phyloP scores from a whole-genome alignment of 2,888 invertebrate species.

The Anoplius nigerrimus region DNA sequence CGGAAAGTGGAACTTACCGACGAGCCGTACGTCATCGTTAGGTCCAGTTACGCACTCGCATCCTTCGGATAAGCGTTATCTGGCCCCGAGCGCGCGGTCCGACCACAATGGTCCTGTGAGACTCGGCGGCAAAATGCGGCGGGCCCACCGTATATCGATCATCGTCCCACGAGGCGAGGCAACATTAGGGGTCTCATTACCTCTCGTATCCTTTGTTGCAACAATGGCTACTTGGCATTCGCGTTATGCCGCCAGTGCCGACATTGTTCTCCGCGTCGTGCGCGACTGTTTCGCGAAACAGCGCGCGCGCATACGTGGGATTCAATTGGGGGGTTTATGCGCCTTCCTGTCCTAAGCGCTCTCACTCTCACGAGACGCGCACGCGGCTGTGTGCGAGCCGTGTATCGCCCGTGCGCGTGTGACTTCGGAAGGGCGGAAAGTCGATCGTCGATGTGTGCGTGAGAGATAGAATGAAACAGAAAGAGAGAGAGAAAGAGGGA shows the following conservation, averaged over 20 bases:
- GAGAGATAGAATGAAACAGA: slow-evolving; percentile 13
- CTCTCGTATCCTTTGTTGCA: slow-evolving; percentile 41
- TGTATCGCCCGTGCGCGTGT: slow-evolving; percentile 6
- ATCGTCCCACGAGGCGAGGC: slow-evolving; percentile 33
- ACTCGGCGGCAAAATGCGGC: slow-evolving; percentile 10
- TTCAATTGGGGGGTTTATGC: slow-evolving; percentile 48
- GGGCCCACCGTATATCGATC: slow-evolving; percentile 45
- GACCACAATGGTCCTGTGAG: slow-evolving; percentile 21
- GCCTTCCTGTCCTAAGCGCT: slow-evolving; percentile 32
- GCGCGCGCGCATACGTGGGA: slow-evolving; percentile 43
- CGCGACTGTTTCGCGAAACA: slow-evolving; percentile 39
- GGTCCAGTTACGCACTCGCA: background rate
- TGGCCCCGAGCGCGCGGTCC: background rate
- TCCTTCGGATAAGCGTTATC: slow-evolving; percentile 3
- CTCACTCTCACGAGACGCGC: slow-evolving; percentile 8
- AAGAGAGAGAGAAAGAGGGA: slow-evolving; percentile 9
- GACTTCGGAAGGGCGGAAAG: no score
- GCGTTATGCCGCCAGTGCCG: slow-evolving; percentile 43
- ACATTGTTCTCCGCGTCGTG: slow-evolving; percentile 47
- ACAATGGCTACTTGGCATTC: slow-evolving; percentile 53
- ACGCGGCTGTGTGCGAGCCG: background rate
- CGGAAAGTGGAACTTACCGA: background rate
- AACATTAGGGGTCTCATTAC: slow-evolving; percentile 50
- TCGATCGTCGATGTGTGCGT: no score
- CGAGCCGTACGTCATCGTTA: slow-evolving; percentile 11